These are phyloP conservation scores for Brachymystax lenok DNA, from an alignment of 2,797 vertebrate genomes.

Conservation along the genomic window DNA sequence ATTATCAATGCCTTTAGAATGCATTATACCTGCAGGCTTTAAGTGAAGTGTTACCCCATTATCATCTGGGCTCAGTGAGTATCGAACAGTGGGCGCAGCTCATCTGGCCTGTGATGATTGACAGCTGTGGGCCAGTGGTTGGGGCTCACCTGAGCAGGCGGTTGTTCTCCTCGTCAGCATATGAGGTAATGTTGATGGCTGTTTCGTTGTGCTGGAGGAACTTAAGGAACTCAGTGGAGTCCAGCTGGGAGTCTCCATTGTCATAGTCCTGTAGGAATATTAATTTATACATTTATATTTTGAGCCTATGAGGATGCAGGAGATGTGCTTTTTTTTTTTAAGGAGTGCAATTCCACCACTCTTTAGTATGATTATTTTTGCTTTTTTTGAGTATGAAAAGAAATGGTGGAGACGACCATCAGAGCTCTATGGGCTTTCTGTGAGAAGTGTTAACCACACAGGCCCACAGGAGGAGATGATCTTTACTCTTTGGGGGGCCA, in stretches of 20 bases:
- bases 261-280: constrained; percentile 82
- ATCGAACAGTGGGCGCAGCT: no score
- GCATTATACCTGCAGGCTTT: no score
- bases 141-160: constrained; percentile 86
- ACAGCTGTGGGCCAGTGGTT: background rate
- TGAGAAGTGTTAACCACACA: background rate
- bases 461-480: no score
- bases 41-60: no score
- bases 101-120: no score
- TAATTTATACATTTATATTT: background rate
- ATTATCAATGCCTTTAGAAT: no score
- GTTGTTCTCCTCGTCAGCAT: constrained; percentile 92
- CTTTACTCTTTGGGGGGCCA: background rate
- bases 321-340: background rate
- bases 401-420: background rate
- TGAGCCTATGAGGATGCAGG: background rate
- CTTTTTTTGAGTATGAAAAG: background rate
- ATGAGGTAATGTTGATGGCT: constrained; percentile 88
- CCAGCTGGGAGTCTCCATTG: constrained; percentile 89
- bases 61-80: no score
- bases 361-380: background rate
- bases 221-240: constrained; percentile 92
- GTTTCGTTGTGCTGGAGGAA: constrained; percentile 97
- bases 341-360: background rate
- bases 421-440: background rate